Conservation (phyloP, 2,888 invertebrate genomes). For the Harpalus rufipes region DNA sequence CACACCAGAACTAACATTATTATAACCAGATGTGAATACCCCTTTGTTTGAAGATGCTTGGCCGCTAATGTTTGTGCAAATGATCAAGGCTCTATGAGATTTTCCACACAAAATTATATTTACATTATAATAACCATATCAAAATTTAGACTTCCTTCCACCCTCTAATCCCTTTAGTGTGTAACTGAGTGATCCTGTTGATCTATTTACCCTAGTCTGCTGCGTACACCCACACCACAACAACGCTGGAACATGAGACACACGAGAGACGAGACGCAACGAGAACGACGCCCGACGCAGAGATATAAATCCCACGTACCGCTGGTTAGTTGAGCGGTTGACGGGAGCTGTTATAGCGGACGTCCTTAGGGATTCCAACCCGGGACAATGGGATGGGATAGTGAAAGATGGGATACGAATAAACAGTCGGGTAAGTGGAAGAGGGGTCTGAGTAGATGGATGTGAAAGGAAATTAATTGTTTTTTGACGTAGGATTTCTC, state of each 20-base stretch:
- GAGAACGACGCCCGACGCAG: constrained; percentile 10
- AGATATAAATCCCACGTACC: constrained; percentile 32
- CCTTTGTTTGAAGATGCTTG: too few species aligned
- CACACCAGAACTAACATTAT: too few species aligned
- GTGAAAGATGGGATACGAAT: constrained; percentile 1
- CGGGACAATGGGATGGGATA: constrained; percentile 2
- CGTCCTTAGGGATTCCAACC: not conserved
- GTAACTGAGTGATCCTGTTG: not conserved
- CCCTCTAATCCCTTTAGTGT: not conserved
- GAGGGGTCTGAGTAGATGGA: too few species aligned
- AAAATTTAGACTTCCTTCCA: not conserved
- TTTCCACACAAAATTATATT: too few species aligned
- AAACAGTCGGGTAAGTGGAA: not conserved
- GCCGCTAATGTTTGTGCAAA: too few species aligned
- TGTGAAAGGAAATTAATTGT: not conserved
- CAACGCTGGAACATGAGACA: not conserved
- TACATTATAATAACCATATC: not conserved
- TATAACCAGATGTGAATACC: too few species aligned
- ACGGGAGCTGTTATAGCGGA: constrained; percentile 46
- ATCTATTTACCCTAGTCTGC: not conserved
- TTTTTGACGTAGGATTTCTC: too few species aligned
- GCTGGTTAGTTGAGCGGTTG: constrained; percentile 35
- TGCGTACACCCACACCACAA: not conserved
- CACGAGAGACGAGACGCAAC: not conserved
- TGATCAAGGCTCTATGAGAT: too few species aligned